Conservation (phyloP, 1,140 invertebrate species). For the Eupeodes corollae region DNA sequence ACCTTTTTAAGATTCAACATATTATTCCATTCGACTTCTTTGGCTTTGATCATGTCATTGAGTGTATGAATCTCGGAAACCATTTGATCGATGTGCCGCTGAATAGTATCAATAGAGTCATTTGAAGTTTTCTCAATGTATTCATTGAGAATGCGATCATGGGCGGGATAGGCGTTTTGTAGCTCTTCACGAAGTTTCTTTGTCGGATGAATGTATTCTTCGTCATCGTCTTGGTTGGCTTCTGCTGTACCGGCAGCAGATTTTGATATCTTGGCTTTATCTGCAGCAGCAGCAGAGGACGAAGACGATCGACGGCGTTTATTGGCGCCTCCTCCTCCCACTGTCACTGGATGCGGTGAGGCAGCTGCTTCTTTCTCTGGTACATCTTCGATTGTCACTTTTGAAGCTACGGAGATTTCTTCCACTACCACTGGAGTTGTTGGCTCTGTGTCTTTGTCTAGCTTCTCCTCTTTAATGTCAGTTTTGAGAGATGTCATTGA, state of each 20-base stretch:
- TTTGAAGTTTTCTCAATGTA: conserved; percentile 46
- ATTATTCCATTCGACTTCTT: conserved; percentile 75
- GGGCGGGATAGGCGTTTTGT: conserved; percentile 42
- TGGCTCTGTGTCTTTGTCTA: too few relatives aligned
- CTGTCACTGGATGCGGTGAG: background rate
- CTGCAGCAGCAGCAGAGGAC: background rate
- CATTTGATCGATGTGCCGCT: conserved; percentile 45
- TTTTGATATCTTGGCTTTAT: background rate
- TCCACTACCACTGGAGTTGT: too few relatives aligned
- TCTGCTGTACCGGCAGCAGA: background rate
- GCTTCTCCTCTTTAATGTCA: too few relatives aligned
- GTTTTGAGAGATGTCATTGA: too few relatives aligned
- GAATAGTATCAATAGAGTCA: conserved; percentile 46
- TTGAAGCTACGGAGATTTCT: background rate
- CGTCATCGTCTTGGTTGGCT: conserved; percentile 10
- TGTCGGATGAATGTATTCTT: conserved; percentile 22
- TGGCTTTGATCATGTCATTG: conserved; percentile 55
- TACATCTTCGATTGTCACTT: background rate
- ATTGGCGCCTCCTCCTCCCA: background rate
- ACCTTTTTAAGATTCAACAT: conserved; percentile 65
- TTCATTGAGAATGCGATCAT: conserved; percentile 47
- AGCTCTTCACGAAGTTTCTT: conserved; percentile 44
- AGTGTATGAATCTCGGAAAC: conserved; percentile 52
- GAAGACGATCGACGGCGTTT: background rate
- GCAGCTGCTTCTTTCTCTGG: background rate